phyloP scores from a whole-genome alignment of 2,888 invertebrate genomes.

The Ferrisia virgata region DNA sequence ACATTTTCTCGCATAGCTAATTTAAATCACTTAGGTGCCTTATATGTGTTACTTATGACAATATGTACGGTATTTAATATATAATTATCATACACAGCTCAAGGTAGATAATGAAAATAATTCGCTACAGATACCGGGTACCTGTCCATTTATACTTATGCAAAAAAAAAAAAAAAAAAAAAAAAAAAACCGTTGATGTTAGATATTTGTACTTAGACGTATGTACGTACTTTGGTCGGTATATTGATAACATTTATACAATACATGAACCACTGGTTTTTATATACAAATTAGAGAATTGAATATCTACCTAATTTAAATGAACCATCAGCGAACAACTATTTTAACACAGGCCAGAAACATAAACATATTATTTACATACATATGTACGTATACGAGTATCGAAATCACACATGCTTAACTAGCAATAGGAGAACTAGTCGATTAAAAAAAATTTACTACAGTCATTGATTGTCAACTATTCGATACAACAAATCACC shows the following conservation, averaged over 20 bases:
- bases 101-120: no score
- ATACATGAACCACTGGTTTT: not conserved
- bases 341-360: not conserved
- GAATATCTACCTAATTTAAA: not conserved
- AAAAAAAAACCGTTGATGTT: no score
- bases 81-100: no score
- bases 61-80: no score
- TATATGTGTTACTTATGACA: no score
- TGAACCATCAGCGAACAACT: not conserved
- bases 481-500: constrained; percentile 19
- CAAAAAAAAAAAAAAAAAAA: not conserved
- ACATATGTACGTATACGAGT: not conserved
- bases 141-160: no score
- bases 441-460: constrained; percentile 23
- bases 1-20: no score
- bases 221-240: no score
- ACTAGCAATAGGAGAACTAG: not conserved
- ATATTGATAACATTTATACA: not conserved
- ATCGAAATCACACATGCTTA: not conserved
- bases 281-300: not conserved
- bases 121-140: no score
- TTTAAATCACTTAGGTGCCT: no score
- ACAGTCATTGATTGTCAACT: constrained; percentile 5
- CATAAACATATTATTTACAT: no score
- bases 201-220: no score